Conservation (phyloP, 2,113 vertebrate species). For the Promerops cafer region DNA sequence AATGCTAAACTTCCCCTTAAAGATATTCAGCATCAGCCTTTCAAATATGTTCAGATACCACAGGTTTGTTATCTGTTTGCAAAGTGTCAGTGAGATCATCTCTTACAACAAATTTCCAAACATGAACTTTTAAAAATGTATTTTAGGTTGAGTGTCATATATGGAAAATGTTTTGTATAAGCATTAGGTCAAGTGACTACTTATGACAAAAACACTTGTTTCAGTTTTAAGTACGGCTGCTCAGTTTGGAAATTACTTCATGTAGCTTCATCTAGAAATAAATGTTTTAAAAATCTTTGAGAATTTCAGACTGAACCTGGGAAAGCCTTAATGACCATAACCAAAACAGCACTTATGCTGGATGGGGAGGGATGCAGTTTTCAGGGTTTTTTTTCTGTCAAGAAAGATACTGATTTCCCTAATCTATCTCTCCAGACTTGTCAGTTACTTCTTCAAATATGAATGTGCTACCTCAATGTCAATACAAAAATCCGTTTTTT, state of each 20-base stretch:
- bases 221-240: constrained; percentile 34
- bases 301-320: neutral
- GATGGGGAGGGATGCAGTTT: neutral
- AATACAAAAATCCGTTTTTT: neutral
- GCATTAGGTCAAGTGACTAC: neutral
- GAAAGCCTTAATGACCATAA: neutral
- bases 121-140: neutral
- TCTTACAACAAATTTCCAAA: neutral
- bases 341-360: neutral
- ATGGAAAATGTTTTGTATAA: constrained; percentile 22
- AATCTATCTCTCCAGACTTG: neutral
- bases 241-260: constrained; percentile 31
- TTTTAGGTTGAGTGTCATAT: neutral
- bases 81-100: neutral
- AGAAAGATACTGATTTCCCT: neutral
- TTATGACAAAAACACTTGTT: constrained; percentile 30
- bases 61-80: neutral
- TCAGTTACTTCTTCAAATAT: neutral
- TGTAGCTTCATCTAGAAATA: neutral
- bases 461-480: neutral
- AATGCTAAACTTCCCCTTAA: neutral
- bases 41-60: neutral
- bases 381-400: neutral
- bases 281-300: neutral
- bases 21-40: neutral